A percentile compares a stretch with the other conserved stretches of the same genome.
Evolutionary conservation across 2,797 vertebrate genomes (phyloP).

Genomic region (Catharus ustulatus): DNA sequence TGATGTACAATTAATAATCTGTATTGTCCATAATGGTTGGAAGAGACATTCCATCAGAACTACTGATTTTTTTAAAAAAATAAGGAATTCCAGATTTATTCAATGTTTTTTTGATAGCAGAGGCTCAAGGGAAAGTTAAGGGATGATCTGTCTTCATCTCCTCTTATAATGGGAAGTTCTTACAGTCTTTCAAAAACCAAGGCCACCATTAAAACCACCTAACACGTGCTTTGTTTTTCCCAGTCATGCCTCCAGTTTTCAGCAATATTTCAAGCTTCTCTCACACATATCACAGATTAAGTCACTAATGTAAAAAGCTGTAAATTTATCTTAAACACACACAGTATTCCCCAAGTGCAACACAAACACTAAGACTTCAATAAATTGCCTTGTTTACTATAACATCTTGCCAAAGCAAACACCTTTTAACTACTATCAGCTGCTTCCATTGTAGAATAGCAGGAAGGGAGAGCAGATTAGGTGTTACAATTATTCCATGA

Average conservation of each 20-base stretch:
- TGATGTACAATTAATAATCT: not conserved
- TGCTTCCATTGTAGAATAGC: not conserved
- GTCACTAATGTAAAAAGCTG: not conserved
- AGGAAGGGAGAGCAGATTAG: not conserved
- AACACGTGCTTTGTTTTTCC: not conserved
- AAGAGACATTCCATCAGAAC: not conserved
- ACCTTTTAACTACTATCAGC: not conserved
- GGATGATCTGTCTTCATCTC: not conserved
- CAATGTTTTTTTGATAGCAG: not conserved
- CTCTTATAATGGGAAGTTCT: not conserved
- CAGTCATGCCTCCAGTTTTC: not conserved
- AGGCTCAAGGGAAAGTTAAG: not conserved
- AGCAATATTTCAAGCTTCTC: not conserved
- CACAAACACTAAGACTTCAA: not conserved
- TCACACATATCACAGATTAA: not conserved
- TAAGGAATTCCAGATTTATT: not conserved
- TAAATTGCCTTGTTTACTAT: not conserved
- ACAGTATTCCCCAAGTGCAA: not conserved
- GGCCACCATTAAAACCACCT: not conserved
- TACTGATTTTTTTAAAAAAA: not conserved
- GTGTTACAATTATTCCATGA: not conserved
- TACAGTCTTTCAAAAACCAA: conserved; percentile 20
- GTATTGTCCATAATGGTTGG: rapidly evolving
- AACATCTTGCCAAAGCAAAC: not conserved
- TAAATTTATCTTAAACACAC: not conserved